These are phyloP conservation scores for Smutsia temminckii DNA, from an alignment of 2,797 vertebrate genomes.

Conservation along the genomic window DNA sequence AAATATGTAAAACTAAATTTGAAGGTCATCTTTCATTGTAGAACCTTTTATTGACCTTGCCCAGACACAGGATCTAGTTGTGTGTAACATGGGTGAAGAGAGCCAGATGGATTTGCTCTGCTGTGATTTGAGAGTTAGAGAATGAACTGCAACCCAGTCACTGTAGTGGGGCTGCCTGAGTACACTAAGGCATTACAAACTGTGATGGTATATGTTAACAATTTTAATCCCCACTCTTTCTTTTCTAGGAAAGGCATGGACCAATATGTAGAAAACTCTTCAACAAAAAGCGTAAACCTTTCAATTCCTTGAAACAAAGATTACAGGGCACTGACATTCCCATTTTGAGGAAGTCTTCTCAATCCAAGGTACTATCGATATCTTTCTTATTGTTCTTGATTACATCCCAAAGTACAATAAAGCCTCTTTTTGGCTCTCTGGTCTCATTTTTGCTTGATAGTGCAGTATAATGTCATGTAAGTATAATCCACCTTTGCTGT, in stretches of 20 bases:
- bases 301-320: conserved; percentile 82
- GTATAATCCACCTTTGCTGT: conserved; percentile 63
- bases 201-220: conserved; percentile 18
- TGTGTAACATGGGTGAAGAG: not conserved
- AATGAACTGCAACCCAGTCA: not conserved
- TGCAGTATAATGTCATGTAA: conserved; percentile 25
- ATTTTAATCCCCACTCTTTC: not conserved
- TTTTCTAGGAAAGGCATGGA: conserved; percentile 78
- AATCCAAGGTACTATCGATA: conserved; percentile 61
- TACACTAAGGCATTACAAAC: not conserved
- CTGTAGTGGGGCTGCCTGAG: not conserved
- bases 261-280: conserved; percentile 80
- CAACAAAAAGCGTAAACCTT: conserved; percentile 79
- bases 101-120: conserved; percentile 19
- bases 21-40: not conserved
- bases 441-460: conserved; percentile 54
- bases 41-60: conserved; percentile 18
- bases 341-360: conserved; percentile 52
- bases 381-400: not conserved
- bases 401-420: conserved; percentile 11
- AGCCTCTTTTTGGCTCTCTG: conserved; percentile 18
- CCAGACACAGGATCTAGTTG: not conserved
- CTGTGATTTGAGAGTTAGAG: conserved; percentile 33
- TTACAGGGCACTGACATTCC: conserved; percentile 73
- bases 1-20: not conserved